Conservation (phyloP, 2,113 vertebrate genomes). For the Solea senegalensis region DNA sequence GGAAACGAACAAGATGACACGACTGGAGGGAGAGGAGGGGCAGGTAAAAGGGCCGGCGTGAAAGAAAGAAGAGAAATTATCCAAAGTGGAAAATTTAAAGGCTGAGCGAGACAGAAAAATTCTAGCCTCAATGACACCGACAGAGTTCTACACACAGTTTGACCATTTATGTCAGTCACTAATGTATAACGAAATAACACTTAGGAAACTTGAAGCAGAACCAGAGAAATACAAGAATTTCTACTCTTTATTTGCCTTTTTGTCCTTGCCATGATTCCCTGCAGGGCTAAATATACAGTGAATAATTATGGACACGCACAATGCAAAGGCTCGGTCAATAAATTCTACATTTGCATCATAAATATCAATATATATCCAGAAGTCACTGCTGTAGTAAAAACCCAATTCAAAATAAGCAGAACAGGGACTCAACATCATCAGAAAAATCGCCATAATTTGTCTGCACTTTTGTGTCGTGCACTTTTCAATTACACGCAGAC, state of each 20-base stretch:
- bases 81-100: slow-evolving; percentile 45
- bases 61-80: slow-evolving; percentile 54
- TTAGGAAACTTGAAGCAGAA: background rate
- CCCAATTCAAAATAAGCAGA: slow-evolving; percentile 21
- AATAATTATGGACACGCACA: background rate
- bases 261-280: background rate
- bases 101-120: slow-evolving; percentile 30
- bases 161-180: slow-evolving; percentile 1
- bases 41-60: slow-evolving; percentile 35
- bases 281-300: background rate
- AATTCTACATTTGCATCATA: background rate
- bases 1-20: slow-evolving; percentile 95
- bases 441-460: background rate
- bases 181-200: background rate
- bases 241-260: background rate
- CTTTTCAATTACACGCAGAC: slow-evolving; percentile 28
- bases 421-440: slow-evolving; percentile 19
- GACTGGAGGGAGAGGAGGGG: slow-evolving; percentile 88
- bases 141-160: slow-evolving; percentile 7
- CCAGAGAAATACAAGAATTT: background rate
- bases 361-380: background rate
- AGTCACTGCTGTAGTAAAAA: background rate
- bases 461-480: background rate
- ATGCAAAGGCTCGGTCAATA: slow-evolving; percentile 7
- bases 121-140: slow-evolving; percentile 17